Evolutionary conservation across 1,140 invertebrate genomes (phyloP), one percentile per base, ranked within the genome.

Genomic region (Diuraphis noxia): DNA sequence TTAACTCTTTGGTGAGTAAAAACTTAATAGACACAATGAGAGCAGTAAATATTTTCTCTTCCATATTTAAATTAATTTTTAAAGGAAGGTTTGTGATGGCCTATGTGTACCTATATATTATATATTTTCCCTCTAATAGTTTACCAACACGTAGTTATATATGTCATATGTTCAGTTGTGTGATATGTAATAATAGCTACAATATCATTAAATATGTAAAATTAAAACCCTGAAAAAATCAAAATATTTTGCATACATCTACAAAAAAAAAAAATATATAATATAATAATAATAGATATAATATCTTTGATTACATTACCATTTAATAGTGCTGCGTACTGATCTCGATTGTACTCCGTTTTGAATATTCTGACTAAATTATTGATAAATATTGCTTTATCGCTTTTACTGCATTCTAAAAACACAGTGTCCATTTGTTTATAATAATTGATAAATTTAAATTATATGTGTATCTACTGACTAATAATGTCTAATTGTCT

Each of bases 281-380:
- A 40, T 40, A 84, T 49, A 25, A 25, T 46, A 34, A 46, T 46
- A 30, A 86, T 49, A n/a, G n/a, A 36, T 21, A 30, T 9, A 3
- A 86, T 49, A 38, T 56, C 9, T 52, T 43, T 85, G 0, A 52
- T 52, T 52, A 38, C 17, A 17, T 41, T 88, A 88, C 86, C 52
- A 40, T 34, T 88, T 13, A 88, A 40, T 56, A 92, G 30, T 89
- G 88, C 89, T 46, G 56, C 56, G 30, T 92, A 91, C 41, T 79
- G 82, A 38, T 92, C 92, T 40, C 91, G 92, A 56, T 92, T 95
- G 91, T 96, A 97, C 94, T 98, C 97, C 19, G 96, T 96, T 91
- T 96, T 96, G 93, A 98, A 98, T 89, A 96, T 96, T 86, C 96
- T 96, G 72, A 98, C 96, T 5, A 98, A 94, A 92, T 98, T 98